A percentile compares a stretch with the other conserved stretches of the same genome.
These are phyloP conservation scores for Maniola jurtina DNA, from an alignment of 1,140 invertebrate species.

Conservation along the genomic window DNA sequence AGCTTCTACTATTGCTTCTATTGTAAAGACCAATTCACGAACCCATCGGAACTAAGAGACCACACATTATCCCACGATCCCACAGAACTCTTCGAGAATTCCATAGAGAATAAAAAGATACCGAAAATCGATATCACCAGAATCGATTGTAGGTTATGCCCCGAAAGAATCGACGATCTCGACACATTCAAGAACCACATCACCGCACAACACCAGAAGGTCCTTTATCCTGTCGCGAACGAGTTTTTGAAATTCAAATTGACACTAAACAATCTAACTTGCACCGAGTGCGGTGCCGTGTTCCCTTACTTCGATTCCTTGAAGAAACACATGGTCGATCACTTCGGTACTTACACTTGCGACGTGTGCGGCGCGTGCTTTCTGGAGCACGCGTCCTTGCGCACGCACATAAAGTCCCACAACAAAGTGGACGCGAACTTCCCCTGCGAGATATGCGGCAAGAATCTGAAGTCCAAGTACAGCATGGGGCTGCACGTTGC, in stretches of 20 bases:
- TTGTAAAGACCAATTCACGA: slow-evolving; percentile 62
- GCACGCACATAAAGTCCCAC: slow-evolving; percentile 59
- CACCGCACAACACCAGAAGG: slow-evolving; percentile 41
- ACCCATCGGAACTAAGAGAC: slow-evolving; percentile 57
- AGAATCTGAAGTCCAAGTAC: slow-evolving; percentile 67
- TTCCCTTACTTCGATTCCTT: slow-evolving; percentile 63
- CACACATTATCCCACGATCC: slow-evolving; percentile 61
- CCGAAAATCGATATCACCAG: slow-evolving; percentile 67
- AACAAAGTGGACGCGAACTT: slow-evolving; percentile 57
- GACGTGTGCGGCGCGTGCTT: slow-evolving; percentile 66
- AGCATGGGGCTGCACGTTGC: slow-evolving; percentile 56
- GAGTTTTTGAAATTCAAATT: slow-evolving; percentile 44
- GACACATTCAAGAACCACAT: slow-evolving; percentile 55
- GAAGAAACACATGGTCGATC: slow-evolving; percentile 67
- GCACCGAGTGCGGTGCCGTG: slow-evolving; percentile 40
- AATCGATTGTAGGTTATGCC: slow-evolving; percentile 63
- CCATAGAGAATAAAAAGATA: slow-evolving; percentile 61
- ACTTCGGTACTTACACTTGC: slow-evolving; percentile 65
- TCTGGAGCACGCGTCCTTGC: slow-evolving; percentile 50
- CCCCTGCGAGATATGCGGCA: slow-evolving; percentile 64
- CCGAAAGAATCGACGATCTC: slow-evolving; percentile 57
- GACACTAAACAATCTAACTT: slow-evolving; percentile 37
- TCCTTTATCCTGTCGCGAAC: slow-evolving; percentile 33
- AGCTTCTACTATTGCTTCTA: slow-evolving; percentile 68
- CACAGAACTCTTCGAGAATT: slow-evolving; percentile 48